Percentiles rank a stretch among this genome's conserved stretches.
phyloP scores from a whole-genome alignment of 2,888 invertebrate species.

The Dynastes tityus region DNA sequence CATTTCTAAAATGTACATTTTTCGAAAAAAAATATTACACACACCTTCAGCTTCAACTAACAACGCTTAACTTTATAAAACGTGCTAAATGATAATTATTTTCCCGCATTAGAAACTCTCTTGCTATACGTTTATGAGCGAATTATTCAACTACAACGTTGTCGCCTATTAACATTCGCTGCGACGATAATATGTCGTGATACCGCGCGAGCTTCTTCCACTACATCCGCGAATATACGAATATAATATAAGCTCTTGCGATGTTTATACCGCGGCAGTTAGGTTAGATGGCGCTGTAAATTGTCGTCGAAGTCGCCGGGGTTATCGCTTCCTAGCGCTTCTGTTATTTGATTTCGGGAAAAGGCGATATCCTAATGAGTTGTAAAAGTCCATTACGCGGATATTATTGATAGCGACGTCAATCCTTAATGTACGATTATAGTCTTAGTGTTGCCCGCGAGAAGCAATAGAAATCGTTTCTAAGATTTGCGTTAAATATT shows the following conservation, averaged over 20 bases:
- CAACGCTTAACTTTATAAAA: no score
- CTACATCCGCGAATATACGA: no score
- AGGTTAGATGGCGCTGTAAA: constrained; percentile 51
- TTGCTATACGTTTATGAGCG: constrained; percentile 47
- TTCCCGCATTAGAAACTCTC: constrained; percentile 46
- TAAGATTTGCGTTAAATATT: no score
- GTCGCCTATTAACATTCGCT: constrained; percentile 52
- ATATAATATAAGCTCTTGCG: constrained; percentile 28
- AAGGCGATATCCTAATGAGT: constrained; percentile 35
- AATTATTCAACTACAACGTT: constrained; percentile 50
- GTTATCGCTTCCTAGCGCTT: constrained; percentile 32
- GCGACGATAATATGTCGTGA: constrained; percentile 42
- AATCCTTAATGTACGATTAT: no score
- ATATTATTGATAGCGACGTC: constrained; percentile 24
- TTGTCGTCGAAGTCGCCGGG: constrained; percentile 45
- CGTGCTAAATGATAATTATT: constrained; percentile 51
- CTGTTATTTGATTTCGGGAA: constrained; percentile 38
- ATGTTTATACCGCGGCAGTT: constrained; percentile 24
- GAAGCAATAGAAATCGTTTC: no score
- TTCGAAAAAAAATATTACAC: no score
- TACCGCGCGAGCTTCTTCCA: neutral
- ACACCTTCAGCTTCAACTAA: no score
- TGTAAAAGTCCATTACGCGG: constrained; percentile 37
- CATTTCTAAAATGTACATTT: no score
- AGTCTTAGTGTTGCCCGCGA: no score